Evolutionary conservation across 2,113 vertebrate genomes (phyloP).

Genomic region (Cercopithecus mona): DNA sequence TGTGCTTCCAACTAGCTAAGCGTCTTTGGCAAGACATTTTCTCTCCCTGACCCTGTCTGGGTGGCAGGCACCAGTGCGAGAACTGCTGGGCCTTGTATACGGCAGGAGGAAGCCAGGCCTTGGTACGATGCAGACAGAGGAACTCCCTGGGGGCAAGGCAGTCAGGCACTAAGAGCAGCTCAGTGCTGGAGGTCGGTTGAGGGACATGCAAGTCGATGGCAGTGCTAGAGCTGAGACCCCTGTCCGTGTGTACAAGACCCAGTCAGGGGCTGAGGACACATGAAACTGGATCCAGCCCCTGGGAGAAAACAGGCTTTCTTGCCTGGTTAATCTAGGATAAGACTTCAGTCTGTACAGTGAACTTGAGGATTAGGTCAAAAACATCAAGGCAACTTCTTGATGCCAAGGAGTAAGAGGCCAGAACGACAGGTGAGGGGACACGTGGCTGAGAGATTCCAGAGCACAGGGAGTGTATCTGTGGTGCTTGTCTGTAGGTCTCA

Average conservation of each 20-base stretch:
- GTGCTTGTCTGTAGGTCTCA: background rate
- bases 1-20: background rate
- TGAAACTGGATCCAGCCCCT: background rate
- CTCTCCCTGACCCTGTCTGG: background rate
- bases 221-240: background rate
- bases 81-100: background rate
- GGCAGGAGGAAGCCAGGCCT: background rate
- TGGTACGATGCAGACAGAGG: background rate
- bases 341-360: background rate
- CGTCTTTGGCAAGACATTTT: background rate
- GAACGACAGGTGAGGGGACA: background rate
- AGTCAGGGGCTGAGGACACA: too few relatives aligned
- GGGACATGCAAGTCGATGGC: background rate
- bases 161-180: background rate
- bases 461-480: too few relatives aligned
- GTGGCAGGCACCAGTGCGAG: background rate
- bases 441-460: background rate
- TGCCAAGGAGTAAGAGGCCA: background rate
- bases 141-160: background rate
- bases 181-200: background rate
- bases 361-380: background rate
- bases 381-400: background rate
- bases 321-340: background rate
- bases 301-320: background rate
- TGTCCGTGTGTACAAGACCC: background rate